phyloP scores from a whole-genome alignment of 2,888 invertebrate species.

The Drosophila nr. medialis region DNA sequence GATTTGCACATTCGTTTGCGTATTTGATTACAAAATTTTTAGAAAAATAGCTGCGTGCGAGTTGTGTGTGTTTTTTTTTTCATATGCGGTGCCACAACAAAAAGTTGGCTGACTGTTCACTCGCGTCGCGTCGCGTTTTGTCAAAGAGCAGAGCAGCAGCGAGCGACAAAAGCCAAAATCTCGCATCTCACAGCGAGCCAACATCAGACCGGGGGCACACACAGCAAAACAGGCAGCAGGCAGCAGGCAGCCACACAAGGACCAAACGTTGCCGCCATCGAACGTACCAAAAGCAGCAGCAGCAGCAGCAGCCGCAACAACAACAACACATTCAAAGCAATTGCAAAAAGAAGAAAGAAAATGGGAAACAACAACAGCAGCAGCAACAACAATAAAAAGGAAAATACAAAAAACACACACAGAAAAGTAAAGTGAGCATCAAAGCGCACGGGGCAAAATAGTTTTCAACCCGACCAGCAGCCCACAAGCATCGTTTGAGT shows the following conservation, averaged over 20 bases:
- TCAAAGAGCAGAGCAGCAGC: conserved; percentile 74
- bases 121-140: conserved; percentile 80
- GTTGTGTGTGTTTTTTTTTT: conserved; percentile 20
- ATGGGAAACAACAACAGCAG: conserved; percentile 2
- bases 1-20: conserved; percentile 29
- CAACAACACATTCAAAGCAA: conserved; percentile 49
- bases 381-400: conserved; percentile 41
- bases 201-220: conserved; percentile 58
- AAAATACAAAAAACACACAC: conserved; percentile 29
- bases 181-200: conserved; percentile 69
- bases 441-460: conserved; percentile 73
- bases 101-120: conserved; percentile 80
- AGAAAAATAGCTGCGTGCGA: conserved; percentile 57
- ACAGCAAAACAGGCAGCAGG: conserved; percentile 52
- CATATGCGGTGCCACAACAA: conserved; percentile 69
- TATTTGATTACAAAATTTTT: conserved; percentile 54
- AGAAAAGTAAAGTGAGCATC: conserved; percentile 75
- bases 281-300: conserved; percentile 45
- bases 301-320: conserved; percentile 31
- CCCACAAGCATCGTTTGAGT: conserved; percentile 56
- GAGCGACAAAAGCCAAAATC: conserved; percentile 82
- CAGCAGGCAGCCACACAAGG: conserved; percentile 54
- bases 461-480: conserved; percentile 75
- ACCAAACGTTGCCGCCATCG: conserved; percentile 76
- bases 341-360: conserved; percentile 49